These are phyloP conservation scores for Phalanger gymnotis DNA, from an alignment of 2,797 vertebrate genomes.

Conservation along the genomic window DNA sequence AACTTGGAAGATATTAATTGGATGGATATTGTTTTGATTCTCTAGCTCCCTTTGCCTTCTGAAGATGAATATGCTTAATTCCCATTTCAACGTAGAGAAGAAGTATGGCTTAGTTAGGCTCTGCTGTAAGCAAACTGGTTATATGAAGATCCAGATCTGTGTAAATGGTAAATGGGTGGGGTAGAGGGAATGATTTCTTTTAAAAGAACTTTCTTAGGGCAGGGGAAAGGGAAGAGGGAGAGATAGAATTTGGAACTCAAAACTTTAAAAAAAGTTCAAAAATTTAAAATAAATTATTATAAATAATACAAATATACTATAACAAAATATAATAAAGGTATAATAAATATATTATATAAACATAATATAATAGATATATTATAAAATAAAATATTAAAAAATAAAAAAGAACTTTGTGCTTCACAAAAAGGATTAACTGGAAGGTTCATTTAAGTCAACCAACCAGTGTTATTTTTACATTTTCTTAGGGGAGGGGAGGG, in stretches of 20 bases:
- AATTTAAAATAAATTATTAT: not conserved
- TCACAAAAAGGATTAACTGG: constrained; percentile 14
- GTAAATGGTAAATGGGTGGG: not conserved
- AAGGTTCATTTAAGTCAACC: not conserved
- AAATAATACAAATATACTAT: no score
- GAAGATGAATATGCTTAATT: not conserved
- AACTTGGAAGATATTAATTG: not conserved
- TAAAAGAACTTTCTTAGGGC: constrained; percentile 10
- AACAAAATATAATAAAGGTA: no score
- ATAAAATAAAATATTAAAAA: not conserved
- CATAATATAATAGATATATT: no score
- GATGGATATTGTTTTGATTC: not conserved
- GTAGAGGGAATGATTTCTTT: not conserved
- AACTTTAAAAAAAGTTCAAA: not conserved
- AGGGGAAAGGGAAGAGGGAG: not conserved
- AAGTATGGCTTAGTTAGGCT: not conserved
- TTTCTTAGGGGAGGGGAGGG: constrained; percentile 11
- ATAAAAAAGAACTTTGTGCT: not conserved
- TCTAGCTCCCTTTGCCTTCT: not conserved
- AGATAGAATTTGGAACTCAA: not conserved
- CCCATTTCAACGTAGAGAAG: not conserved
- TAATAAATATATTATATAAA: no score
- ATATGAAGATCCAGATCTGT: not conserved
- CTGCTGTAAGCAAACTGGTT: not conserved
- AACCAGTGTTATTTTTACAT: not conserved